Conservation (phyloP, 2,888 invertebrate species). For the Tortricodes alternella region DNA sequence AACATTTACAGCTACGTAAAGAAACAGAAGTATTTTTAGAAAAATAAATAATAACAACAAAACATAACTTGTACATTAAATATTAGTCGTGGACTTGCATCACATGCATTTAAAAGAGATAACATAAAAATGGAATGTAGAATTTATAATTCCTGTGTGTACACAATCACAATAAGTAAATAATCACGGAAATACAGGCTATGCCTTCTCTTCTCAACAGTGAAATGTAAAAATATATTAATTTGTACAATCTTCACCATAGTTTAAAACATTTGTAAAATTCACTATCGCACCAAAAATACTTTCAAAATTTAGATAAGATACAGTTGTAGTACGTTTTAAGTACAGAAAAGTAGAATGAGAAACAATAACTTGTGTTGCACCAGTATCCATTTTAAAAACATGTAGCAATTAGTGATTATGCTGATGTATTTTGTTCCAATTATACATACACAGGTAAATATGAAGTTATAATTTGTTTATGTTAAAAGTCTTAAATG, state of each 20-base stretch:
- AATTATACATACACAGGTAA: background rate
- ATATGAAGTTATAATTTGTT: too few species aligned
- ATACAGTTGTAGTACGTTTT: conserved; percentile 65
- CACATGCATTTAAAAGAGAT: conserved; percentile 69
- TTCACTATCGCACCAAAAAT: conserved; percentile 81
- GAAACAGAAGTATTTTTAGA: conserved; percentile 54
- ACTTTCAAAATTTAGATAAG: conserved; percentile 65
- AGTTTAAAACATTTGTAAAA: conserved; percentile 78
- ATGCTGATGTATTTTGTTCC: background rate
- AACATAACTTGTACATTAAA: conserved; percentile 52
- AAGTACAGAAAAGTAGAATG: conserved; percentile 67
- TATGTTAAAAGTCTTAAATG: too few species aligned
- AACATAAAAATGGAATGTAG: conserved; percentile 78
- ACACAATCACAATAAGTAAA: conserved; percentile 77
- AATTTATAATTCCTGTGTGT: conserved; percentile 79
- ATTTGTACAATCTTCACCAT: conserved; percentile 78
- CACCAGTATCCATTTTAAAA: conserved; percentile 55
- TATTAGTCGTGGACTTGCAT: conserved; percentile 82
- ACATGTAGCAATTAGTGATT: background rate
- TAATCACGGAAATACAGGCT: conserved; percentile 77
- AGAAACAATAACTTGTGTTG: conserved; percentile 59
- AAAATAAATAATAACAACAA: conserved; percentile 55
- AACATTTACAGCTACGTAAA: conserved; percentile 59
- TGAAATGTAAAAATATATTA: conserved; percentile 82
- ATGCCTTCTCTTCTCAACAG: conserved; percentile 76